These are phyloP conservation scores for Podilymbus podiceps DNA, from an alignment of 2,113 vertebrate species.

Conservation along the genomic window DNA sequence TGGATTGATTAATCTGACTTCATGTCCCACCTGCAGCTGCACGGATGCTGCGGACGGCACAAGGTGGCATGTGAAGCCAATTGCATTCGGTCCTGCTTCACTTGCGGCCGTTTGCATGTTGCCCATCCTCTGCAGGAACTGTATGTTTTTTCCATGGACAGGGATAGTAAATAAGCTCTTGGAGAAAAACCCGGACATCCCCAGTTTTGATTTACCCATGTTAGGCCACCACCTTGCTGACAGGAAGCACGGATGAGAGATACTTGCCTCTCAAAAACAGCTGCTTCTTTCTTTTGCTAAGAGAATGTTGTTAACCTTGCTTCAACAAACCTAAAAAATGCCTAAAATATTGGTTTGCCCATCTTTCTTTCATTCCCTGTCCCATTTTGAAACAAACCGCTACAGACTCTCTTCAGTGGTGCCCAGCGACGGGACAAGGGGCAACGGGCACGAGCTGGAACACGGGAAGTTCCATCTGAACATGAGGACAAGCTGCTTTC, in stretches of 20 bases:
- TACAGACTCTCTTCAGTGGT: too few relatives aligned
- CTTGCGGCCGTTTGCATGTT: not conserved
- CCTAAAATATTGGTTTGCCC: not conserved
- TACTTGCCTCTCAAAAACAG: not conserved
- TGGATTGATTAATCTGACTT: not conserved
- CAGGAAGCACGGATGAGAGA: not conserved
- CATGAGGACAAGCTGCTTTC: too few relatives aligned
- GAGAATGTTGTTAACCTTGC: not conserved
- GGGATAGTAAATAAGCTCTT: not conserved
- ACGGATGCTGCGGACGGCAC: not conserved
- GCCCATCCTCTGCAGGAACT: not conserved
- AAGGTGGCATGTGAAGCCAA: not conserved
- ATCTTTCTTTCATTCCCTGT: not conserved
- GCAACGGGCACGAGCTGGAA: too few relatives aligned
- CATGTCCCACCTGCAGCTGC: not conserved
- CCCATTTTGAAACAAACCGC: not conserved
- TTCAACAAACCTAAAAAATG: not conserved
- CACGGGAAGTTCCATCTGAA: too few relatives aligned
- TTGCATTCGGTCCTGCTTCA: not conserved
- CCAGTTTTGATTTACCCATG: not conserved
- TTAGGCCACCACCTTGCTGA: not conserved
- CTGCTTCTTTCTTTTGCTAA: not conserved
- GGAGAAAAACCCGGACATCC: not conserved
- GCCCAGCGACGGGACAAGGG: too few relatives aligned
- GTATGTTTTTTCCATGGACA: not conserved